A percentile compares a stretch with the other conserved stretches of the same genome.
Evolutionary conservation across 2,797 vertebrate genomes (phyloP).

Genomic region (Gobio occitaniae): DNA sequence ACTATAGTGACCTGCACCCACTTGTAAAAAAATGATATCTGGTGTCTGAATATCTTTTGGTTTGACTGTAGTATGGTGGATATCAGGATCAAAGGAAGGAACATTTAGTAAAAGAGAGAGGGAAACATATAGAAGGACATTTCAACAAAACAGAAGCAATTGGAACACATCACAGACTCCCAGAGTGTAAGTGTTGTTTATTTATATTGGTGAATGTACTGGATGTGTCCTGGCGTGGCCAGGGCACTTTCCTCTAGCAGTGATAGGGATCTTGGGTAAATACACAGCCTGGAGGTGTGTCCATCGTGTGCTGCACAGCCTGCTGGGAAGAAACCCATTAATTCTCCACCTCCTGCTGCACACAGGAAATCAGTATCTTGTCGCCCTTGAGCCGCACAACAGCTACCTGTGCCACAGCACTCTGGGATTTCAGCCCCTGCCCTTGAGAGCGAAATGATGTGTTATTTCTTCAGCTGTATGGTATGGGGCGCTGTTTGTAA

Average conservation of each 20-base stretch:
- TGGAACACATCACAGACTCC: background rate
- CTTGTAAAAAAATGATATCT: no score
- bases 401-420: slow-evolving; percentile 28
- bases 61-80: background rate
- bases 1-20: no score
- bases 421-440: slow-evolving; percentile 33
- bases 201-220: slow-evolving; percentile 49
- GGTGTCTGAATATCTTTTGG: no score
- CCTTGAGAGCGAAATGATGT: slow-evolving; percentile 38
- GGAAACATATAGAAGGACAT: background rate
- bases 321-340: slow-evolving; percentile 52
- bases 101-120: slow-evolving; percentile 3
- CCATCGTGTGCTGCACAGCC: slow-evolving; percentile 39
- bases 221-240: slow-evolving; percentile 41
- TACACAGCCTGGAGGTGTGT: slow-evolving; percentile 64
- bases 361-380: slow-evolving; percentile 55
- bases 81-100: background rate
- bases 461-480: slow-evolving; percentile 43
- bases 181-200: slow-evolving; percentile 52
- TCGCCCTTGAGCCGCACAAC: slow-evolving; percentile 20
- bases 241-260: slow-evolving; percentile 51
- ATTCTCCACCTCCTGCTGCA: slow-evolving; percentile 48
- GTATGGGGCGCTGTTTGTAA: no score
- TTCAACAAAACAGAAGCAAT: background rate
- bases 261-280: slow-evolving; percentile 66